Base-by-base conservation (phyloP, 2,888 invertebrate genomes). In the Drosophila macrothrix region DNA sequence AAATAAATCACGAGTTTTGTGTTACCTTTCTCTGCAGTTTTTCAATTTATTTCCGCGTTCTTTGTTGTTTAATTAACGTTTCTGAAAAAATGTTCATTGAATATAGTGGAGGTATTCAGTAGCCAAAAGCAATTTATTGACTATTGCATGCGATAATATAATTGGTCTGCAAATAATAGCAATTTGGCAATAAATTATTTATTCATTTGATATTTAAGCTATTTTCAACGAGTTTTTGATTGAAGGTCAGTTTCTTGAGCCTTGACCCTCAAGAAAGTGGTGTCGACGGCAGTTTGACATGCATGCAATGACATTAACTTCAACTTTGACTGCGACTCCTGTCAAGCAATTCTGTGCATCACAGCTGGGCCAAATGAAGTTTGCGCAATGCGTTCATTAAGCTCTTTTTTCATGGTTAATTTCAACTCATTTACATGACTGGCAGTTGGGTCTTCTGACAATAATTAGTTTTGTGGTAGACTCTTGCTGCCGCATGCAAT, bases 381-480 rank as follows among this genome's bases (percentile, higher is more conserved):
- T 73, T 65, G 72, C 70, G 80, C 70, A 76, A 54, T 85, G 77
- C 82, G 73, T 69, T 81, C 68, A 86, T 84, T 78, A 78, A 58
- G 52, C 31, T 53, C 52, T 25, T 58, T 64, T 60, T 64, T 46
- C 39, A 3, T 25, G 29, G 33, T n/a, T 49, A 84, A 68, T 84
- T 87, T 49, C 49, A 81, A 67, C 84, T 78, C 54, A 84, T 84
- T 83, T 88, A 67, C 83, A 76, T 84, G 69, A 61, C 66, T 65
- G 49, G 35, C 64, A 64, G 63, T 33, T 58, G 43, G 52, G 9
- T 55, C 25, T 41, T n/a, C 22, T 12, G 33, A 35, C 9, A 22
- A n/a, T 76, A 87, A 87, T 84, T 84, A 70, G 69, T 63, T 81
- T 68, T 67, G 60, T 52, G 54, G 22, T 28, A 46, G 53, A 49